These are phyloP conservation scores for Bubo scandiacus DNA, from an alignment of 2,113 vertebrate species.

Conservation along the genomic window DNA sequence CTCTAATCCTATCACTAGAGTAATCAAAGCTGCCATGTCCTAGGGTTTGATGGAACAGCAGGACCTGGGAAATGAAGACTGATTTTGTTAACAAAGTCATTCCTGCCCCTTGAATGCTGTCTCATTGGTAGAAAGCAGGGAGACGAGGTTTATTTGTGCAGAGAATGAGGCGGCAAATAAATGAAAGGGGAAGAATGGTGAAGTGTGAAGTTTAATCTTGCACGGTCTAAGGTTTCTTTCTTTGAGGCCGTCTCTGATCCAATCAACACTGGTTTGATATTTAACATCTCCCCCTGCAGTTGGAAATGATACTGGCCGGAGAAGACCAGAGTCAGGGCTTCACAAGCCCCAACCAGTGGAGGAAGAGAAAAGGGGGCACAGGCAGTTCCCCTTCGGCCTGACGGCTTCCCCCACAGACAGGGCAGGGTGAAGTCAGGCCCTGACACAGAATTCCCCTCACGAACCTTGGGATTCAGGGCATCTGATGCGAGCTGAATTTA, in stretches of 20 bases:
- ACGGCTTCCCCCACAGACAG: not conserved
- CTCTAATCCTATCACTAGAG: slow-evolving; percentile 45
- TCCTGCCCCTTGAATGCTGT: slow-evolving; percentile 55
- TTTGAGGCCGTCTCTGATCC: slow-evolving; percentile 35
- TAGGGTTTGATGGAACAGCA: slow-evolving; percentile 67
- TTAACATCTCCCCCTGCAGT: slow-evolving; percentile 65
- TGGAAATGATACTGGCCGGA: slow-evolving; percentile 15
- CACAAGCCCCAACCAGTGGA: not conserved
- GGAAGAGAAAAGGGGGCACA: not conserved
- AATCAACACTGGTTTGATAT: slow-evolving; percentile 64
- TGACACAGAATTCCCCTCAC: not conserved
- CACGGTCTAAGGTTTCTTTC: slow-evolving; percentile 38
- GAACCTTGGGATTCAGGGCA: not conserved
- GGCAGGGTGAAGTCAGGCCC: not conserved
- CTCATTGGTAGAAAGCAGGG: slow-evolving; percentile 35
- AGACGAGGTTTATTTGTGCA: slow-evolving; percentile 67
- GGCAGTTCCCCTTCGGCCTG: not conserved
- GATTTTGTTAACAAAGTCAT: slow-evolving; percentile 72
- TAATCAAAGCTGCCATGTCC: slow-evolving; percentile 41
- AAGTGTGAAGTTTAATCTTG: slow-evolving; percentile 69
- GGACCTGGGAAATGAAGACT: slow-evolving; percentile 71
- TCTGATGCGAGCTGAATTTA: slow-evolving; percentile 26
- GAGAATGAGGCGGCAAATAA: slow-evolving; percentile 56
- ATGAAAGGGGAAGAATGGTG: slow-evolving; percentile 49
- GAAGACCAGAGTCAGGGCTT: not conserved